These are phyloP conservation scores for Cryptocephalus primarius DNA, from an alignment of 2,888 invertebrate genomes.

Conservation along the genomic window DNA sequence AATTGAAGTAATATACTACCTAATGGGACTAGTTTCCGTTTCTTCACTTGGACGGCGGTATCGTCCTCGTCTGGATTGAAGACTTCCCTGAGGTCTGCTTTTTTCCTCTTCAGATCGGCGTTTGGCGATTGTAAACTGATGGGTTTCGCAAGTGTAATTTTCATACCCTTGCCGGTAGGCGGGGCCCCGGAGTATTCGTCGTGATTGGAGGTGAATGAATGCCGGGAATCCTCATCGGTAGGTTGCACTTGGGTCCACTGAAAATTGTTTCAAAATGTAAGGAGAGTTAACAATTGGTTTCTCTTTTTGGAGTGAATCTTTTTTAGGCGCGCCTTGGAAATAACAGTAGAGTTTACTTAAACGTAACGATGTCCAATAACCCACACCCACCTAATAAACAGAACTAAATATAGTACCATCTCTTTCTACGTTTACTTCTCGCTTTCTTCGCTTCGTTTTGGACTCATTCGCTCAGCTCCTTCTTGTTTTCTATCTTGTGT, in stretches of 20 bases:
- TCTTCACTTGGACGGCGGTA: conserved; percentile 45
- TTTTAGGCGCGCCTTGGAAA: too few relatives aligned
- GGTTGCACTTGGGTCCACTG: conserved; percentile 36
- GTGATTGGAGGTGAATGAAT: conserved; percentile 35
- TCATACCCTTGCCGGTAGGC: conserved; percentile 32
- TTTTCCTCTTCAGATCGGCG: conserved; percentile 48
- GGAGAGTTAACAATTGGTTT: conserved; percentile 7
- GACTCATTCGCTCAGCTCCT: too few relatives aligned
- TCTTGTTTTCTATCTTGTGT: too few relatives aligned
- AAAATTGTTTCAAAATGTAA: too few relatives aligned
- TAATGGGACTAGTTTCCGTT: conserved; percentile 68
- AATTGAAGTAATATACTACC: conserved; percentile 37
- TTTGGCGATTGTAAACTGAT: conserved; percentile 36
- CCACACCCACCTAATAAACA: too few relatives aligned
- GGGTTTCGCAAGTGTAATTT: conserved; percentile 36
- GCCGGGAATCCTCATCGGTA: conserved; percentile 38
- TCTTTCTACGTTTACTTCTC: too few relatives aligned
- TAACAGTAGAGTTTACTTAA: neutral
- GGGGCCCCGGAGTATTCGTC: conserved; percentile 27
- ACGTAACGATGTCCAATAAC: neutral
- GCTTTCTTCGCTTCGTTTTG: too few relatives aligned
- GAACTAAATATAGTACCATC: too few relatives aligned
- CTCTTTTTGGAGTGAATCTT: too few relatives aligned
- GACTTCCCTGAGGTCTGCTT: conserved; percentile 71
- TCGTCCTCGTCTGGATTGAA: conserved; percentile 80